phyloP scores from a whole-genome alignment of 2,113 vertebrate genomes.

The Poeciliopsis occidentalis region DNA sequence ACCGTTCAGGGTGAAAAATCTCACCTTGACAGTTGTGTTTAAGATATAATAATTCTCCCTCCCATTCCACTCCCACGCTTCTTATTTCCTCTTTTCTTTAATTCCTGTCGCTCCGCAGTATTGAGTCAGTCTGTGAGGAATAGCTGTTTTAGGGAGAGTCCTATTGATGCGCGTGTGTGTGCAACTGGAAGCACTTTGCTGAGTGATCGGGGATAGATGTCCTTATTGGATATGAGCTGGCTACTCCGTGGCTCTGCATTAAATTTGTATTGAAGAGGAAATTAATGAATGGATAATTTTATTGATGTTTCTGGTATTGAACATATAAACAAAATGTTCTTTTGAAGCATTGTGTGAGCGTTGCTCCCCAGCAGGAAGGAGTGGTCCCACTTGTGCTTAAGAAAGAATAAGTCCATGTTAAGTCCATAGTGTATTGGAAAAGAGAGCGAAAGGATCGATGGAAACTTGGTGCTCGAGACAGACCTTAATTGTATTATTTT shows the following conservation, averaged over 20 bases:
- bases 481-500: slow-evolving; percentile 74
- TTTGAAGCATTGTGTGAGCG: slow-evolving; percentile 74
- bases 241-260: slow-evolving; percentile 73
- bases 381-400: slow-evolving; percentile 70
- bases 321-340: slow-evolving; percentile 79
- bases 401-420: slow-evolving; percentile 77
- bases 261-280: slow-evolving; percentile 74
- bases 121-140: slow-evolving; percentile 70
- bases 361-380: slow-evolving; percentile 44
- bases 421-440: slow-evolving; percentile 72
- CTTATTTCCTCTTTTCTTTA: slow-evolving; percentile 48
- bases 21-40: slow-evolving; percentile 62
- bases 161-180: slow-evolving; percentile 59
- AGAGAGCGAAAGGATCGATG: slow-evolving; percentile 62
- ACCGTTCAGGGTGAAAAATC: slow-evolving; percentile 51
- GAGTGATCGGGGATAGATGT: slow-evolving; percentile 66
- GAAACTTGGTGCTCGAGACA: slow-evolving; percentile 58
- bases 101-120: slow-evolving; percentile 34
- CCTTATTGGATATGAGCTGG: slow-evolving; percentile 76
- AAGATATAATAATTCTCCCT: slow-evolving; percentile 43
- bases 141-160: slow-evolving; percentile 69
- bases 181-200: slow-evolving; percentile 36
- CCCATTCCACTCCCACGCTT: slow-evolving; percentile 28
- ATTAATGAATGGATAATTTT: slow-evolving; percentile 77
- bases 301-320: slow-evolving; percentile 76